A percentile compares a stretch with the other conserved stretches of the same genome.
These are phyloP conservation scores for Drosophila meridiana DNA, from an alignment of 2,888 invertebrate genomes.

Conservation along the genomic window DNA sequence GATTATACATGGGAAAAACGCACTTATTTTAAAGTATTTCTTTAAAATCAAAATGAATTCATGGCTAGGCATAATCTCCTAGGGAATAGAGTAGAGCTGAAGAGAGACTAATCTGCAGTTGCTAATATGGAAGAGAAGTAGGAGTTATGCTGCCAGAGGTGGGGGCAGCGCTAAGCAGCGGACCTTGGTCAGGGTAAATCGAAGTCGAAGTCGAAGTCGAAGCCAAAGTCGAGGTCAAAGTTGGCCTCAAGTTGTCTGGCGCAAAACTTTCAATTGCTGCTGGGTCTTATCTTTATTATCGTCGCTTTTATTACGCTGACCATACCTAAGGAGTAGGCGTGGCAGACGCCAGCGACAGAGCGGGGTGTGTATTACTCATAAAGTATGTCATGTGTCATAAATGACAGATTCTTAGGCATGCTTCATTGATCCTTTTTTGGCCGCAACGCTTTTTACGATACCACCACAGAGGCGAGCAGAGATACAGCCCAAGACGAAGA, in stretches of 20 bases:
- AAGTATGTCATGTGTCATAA: constrained; percentile 81
- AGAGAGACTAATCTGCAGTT: neutral
- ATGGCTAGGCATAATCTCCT: neutral
- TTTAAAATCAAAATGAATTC: neutral
- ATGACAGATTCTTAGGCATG: constrained; percentile 81
- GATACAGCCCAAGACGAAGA: neutral
- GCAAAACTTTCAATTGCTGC: constrained; percentile 71
- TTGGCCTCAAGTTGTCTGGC: constrained; percentile 47
- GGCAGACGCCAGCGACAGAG: neutral
- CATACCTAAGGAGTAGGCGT: neutral
- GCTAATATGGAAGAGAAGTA: neutral
- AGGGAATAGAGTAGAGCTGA: neutral
- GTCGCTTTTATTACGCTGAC: constrained; percentile 54
- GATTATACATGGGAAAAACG: neutral
- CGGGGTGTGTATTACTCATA: constrained; percentile 45
- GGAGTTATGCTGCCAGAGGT: neutral
- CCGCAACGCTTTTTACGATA: constrained; percentile 66
- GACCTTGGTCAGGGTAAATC: neutral
- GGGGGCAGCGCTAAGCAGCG: neutral
- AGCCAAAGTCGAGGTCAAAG: constrained; percentile 15
- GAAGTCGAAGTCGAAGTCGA: neutral
- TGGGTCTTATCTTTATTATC: constrained; percentile 74
- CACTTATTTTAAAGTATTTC: neutral
- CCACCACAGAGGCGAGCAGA: constrained; percentile 7
- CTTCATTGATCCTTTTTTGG: constrained; percentile 77